These are phyloP conservation scores for Heliconius melpomene DNA, from an alignment of 1,140 invertebrate species.

Conservation along the genomic window DNA sequence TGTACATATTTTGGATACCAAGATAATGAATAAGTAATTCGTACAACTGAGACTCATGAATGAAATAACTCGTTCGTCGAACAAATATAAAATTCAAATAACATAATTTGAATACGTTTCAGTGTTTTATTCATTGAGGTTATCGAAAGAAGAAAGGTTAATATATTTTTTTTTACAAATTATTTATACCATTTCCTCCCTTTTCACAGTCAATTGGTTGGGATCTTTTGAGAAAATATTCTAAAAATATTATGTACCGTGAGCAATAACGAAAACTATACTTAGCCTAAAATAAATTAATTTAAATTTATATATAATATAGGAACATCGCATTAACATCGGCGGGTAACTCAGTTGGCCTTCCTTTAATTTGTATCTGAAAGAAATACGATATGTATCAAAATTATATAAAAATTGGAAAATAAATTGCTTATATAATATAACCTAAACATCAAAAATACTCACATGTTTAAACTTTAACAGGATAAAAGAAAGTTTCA, in stretches of 20 bases:
- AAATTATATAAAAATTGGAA: neutral
- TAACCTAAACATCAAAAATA: neutral
- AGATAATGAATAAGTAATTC: slow-evolving; percentile 21
- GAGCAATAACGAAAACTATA: neutral
- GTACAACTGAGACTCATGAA: slow-evolving; percentile 10
- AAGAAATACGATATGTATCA: neutral
- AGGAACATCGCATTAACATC: slow-evolving; percentile 40
- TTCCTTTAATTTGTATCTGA: slow-evolving; percentile 4
- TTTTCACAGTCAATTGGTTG: neutral
- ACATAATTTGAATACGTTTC: neutral
- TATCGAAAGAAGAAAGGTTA: slow-evolving; percentile 1
- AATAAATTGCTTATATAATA: neutral
- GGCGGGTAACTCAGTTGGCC: slow-evolving; percentile 37
- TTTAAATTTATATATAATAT: slow-evolving; percentile 21
- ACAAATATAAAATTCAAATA: slow-evolving; percentile 8
- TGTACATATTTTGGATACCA: neutral
- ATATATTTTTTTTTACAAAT: neutral
- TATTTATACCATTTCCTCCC: neutral
- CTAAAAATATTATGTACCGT: neutral
- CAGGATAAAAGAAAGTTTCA: slow-evolving; percentile 90
- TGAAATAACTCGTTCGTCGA: slow-evolving; percentile 1
- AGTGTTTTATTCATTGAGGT: slow-evolving; percentile 13
- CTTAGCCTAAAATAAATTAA: slow-evolving; percentile 26
- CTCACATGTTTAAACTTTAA: slow-evolving; percentile 58
- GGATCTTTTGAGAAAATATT: neutral